Conservation (phyloP, 2,113 vertebrate genomes). For the Hemibagrus wyckioides region DNA sequence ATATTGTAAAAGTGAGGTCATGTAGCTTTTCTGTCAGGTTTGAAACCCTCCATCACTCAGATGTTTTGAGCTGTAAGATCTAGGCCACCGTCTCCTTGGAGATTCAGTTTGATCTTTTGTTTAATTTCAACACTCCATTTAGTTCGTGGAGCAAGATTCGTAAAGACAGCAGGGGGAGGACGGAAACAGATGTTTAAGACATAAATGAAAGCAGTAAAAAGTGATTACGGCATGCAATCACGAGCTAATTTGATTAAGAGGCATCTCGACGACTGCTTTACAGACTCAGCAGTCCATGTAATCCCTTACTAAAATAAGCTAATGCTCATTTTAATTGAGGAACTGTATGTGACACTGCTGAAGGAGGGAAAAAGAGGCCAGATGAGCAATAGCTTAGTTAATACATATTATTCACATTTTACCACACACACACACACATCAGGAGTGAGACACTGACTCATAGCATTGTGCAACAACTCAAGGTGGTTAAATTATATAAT, state of each 20-base stretch:
- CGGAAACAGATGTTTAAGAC: constrained; percentile 9
- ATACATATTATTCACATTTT: constrained; percentile 39
- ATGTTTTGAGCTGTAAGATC: constrained; percentile 10
- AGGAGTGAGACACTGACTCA: not conserved
- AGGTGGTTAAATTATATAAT: not conserved
- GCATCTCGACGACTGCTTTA: constrained; percentile 39
- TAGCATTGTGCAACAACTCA: not conserved
- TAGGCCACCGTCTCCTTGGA: constrained; percentile 23
- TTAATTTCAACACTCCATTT: constrained; percentile 1
- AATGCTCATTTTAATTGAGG: constrained; percentile 52
- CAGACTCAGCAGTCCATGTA: constrained; percentile 37
- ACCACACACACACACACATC: constrained; percentile 1
- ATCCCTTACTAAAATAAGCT: constrained; percentile 55
- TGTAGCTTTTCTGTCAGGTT: constrained; percentile 20
- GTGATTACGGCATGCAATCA: constrained; percentile 26
- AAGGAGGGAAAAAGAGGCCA: constrained; percentile 30
- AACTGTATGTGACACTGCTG: constrained; percentile 28
- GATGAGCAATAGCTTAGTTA: constrained; percentile 50
- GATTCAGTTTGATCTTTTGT: not conserved
- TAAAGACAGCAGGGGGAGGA: not conserved
- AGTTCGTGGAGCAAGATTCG: not conserved
- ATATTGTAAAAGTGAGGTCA: constrained; percentile 34
- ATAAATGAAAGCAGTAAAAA: constrained; percentile 20
- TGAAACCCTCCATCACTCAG: not conserved
- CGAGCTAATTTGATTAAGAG: constrained; percentile 50